A percentile compares a stretch with the other conserved stretches of the same genome.
Evolutionary conservation across 2,888 invertebrate genomes (phyloP).

Genomic region (Fragum sueziense): DNA sequence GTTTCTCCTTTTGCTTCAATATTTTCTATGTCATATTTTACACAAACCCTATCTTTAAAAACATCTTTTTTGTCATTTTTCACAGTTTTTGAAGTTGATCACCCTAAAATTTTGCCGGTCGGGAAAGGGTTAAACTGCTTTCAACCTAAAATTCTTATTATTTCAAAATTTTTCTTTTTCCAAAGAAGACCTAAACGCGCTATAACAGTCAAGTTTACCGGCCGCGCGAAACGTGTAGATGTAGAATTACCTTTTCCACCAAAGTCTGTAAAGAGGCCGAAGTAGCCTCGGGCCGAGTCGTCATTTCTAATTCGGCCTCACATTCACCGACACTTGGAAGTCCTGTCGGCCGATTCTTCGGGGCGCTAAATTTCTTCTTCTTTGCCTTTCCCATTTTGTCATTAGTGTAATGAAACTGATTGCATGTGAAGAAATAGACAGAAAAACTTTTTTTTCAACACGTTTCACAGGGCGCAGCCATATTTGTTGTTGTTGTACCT

Average conservation of each 20-base stretch:
- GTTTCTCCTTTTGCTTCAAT: too few species aligned
- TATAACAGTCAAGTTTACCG: too few species aligned
- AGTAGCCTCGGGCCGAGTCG: slow-evolving; percentile 22
- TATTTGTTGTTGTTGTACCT: slow-evolving; percentile 9
- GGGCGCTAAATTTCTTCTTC: slow-evolving; percentile 69
- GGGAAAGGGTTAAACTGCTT: too few species aligned
- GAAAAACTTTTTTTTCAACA: not conserved
- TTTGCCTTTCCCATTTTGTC: slow-evolving; percentile 72
- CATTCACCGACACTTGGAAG: slow-evolving; percentile 67
- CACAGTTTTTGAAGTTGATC: too few species aligned
- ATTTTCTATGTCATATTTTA: too few species aligned
- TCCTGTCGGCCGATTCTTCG: slow-evolving; percentile 69
- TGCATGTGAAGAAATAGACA: not conserved
- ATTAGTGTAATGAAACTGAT: not conserved
- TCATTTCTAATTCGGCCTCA: slow-evolving; percentile 59
- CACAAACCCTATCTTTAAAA: too few species aligned
- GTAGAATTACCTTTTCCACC: slow-evolving; percentile 54
- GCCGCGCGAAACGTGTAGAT: too few species aligned
- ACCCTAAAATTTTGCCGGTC: too few species aligned
- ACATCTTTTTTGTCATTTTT: too few species aligned
- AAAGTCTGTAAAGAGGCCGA: slow-evolving; percentile 51
- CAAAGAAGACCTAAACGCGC: too few species aligned
- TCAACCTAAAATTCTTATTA: too few species aligned
- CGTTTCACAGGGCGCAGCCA: slow-evolving; percentile 28
- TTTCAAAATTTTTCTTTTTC: too few species aligned